Conservation (phyloP, 2,113 vertebrate genomes). For the Corythornis vintsioides region DNA sequence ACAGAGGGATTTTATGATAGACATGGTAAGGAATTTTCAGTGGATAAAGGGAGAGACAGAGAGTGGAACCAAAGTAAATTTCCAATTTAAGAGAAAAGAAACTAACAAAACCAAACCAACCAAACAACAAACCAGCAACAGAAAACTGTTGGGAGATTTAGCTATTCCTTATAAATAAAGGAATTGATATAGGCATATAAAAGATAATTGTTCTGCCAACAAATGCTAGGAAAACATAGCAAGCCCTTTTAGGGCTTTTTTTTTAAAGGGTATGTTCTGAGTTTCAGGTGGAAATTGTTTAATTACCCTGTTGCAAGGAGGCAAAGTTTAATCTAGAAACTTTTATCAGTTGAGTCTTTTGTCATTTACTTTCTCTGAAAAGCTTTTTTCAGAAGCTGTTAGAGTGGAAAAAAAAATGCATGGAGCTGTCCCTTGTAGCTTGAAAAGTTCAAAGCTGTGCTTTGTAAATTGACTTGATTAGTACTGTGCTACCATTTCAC, state of each 20-base stretch:
- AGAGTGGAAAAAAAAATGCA: background rate
- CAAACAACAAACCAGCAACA: background rate
- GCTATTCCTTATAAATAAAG: background rate
- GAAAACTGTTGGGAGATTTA: background rate
- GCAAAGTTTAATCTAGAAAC: background rate
- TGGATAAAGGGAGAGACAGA: background rate
- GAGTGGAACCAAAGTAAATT: background rate
- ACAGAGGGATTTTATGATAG: background rate
- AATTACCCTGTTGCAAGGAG: background rate
- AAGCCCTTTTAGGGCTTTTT: background rate
- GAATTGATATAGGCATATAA: background rate
- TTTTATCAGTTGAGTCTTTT: background rate
- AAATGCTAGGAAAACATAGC: background rate
- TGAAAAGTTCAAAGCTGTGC: background rate
- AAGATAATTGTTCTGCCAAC: background rate
- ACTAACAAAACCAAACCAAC: too few relatives aligned
- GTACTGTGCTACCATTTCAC: background rate
- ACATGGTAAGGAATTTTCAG: background rate
- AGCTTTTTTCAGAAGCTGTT: background rate
- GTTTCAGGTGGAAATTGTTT: background rate
- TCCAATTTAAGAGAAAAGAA: background rate
- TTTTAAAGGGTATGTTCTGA: background rate
- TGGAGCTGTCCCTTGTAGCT: background rate
- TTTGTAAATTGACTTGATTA: background rate
- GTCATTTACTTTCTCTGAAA: background rate